Evolutionary conservation across 37 sponge, comb jelly and placozoan genomes (phyloP), one percentile per base, ranked within the genome.

Genomic region (Aplysina aerophoba): DNA sequence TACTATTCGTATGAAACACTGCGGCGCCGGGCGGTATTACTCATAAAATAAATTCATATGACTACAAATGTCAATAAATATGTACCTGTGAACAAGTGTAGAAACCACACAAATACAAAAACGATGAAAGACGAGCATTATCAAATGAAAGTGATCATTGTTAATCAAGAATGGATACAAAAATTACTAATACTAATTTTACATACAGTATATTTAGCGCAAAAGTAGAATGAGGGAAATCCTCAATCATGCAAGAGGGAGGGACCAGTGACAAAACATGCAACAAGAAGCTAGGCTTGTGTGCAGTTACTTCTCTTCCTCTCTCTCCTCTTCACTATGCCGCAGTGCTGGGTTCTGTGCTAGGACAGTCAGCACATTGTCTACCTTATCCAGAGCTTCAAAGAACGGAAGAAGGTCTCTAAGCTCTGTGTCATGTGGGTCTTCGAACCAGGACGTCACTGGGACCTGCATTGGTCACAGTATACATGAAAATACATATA

Each of bases 381-480:
- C 98, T 22, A 93, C 98, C 74, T 92, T 91, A 81, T 91, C 87
- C 33, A 97, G 83, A 20, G 87, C 99, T 40, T 99, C 99, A 79
- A 99, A 97, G 87, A 97, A 97, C 1, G 99, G 99, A 25, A 99
- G 93, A 36, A 99, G 95, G 50, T 99, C 99, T 0, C 89, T 83
- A 3, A 99, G 91, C 60, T 99, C 99, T 25, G 92, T 96, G 87
- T 99, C 99, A 25, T 90, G 91, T 38, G 94, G 97, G 85, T 99
- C 99, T 68, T 99, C 99, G 81, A 99, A 99, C 99, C 99, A 99
- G 38, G 99, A 95, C 22, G 92, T 89, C 35, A 99, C 96, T 17
- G 99, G 99, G 11, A 98, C 93, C 97, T 97, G 69, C 20, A 82
- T 50, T 56, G 40, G n/a, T 40, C 14, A 55, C n/a, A n/a, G n/a